Evolutionary conservation across 1,140 invertebrate genomes (phyloP).

Genomic region (Drosophila simulans): DNA sequence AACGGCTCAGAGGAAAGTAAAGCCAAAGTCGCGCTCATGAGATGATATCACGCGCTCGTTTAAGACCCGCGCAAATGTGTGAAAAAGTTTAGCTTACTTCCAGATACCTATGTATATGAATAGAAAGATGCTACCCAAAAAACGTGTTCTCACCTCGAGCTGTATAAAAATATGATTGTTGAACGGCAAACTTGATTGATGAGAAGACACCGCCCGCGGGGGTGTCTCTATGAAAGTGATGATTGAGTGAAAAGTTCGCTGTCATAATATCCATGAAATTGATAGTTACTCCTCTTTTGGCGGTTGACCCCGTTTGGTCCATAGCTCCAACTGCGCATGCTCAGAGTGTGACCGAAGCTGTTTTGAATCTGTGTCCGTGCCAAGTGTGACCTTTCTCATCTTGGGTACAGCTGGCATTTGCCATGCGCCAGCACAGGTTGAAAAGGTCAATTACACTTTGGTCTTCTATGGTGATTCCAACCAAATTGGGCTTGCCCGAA

Average conservation of each 20-base stretch:
- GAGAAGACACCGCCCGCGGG: slow-evolving; percentile 13
- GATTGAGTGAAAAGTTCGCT: slow-evolving; percentile 23
- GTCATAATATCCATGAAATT: slow-evolving; percentile 36
- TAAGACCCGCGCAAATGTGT: slow-evolving; percentile 27
- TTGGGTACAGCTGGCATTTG: slow-evolving; percentile 40
- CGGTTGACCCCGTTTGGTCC: slow-evolving; percentile 34
- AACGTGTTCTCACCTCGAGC: slow-evolving; percentile 51
- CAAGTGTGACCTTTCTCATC: slow-evolving; percentile 48
- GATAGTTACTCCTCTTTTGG: slow-evolving; percentile 19
- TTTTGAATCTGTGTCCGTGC: slow-evolving; percentile 9
- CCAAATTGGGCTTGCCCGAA: not conserved
- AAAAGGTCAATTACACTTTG: slow-evolving; percentile 38
- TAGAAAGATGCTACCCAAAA: slow-evolving; percentile 16
- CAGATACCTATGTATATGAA: slow-evolving; percentile 2
- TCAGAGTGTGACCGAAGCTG: slow-evolving; percentile 40
- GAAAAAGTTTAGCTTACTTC: slow-evolving; percentile 26
- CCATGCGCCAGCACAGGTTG: slow-evolving; percentile 35
- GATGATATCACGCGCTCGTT: slow-evolving; percentile 58
- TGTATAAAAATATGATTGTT: slow-evolving; percentile 12
- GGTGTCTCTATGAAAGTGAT: slow-evolving; percentile 18
- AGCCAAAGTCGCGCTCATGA: slow-evolving; percentile 32
- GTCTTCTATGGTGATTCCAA: not conserved
- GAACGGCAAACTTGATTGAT: slow-evolving; percentile 42
- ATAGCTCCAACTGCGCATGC: slow-evolving; percentile 52
- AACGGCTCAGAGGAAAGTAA: slow-evolving; percentile 7